Conservation (phyloP, 2,888 invertebrate genomes). For the Synergus laeviventris region DNA sequence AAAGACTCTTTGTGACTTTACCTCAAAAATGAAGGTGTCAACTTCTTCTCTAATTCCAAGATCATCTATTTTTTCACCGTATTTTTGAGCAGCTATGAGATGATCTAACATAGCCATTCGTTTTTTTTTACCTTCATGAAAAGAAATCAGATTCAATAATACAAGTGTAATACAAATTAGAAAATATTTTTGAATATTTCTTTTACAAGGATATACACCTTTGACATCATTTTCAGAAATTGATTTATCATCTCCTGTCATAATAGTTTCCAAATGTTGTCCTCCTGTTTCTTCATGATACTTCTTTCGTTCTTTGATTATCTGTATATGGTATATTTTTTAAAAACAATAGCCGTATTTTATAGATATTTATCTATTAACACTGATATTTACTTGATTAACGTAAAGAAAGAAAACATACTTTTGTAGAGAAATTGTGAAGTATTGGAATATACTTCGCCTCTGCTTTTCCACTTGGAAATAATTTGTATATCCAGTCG, state of each 20-base stretch:
- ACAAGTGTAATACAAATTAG: no score
- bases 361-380: no score
- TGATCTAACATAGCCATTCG: slow-evolving; percentile 58
- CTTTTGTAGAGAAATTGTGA: slow-evolving; percentile 47
- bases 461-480: slow-evolving; percentile 47
- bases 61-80: slow-evolving; percentile 52
- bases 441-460: slow-evolving; percentile 47
- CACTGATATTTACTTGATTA: no score
- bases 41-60: slow-evolving; percentile 58
- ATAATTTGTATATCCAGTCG: slow-evolving; percentile 51
- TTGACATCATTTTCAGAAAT: neutral
- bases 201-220: neutral
- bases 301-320: slow-evolving; percentile 48
- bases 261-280: slow-evolving; percentile 43
- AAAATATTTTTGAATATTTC: no score
- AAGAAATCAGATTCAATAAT: no score
- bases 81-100: slow-evolving; percentile 51
- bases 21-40: slow-evolving; percentile 60
- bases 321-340: slow-evolving; percentile 30
- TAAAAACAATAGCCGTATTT: no score
- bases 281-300: slow-evolving; percentile 45
- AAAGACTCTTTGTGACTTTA: slow-evolving; percentile 1
- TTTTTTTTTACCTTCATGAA: slow-evolving; percentile 44
- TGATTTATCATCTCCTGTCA: neutral
- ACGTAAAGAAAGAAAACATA: neutral